phyloP scores from a whole-genome alignment of 92 coral and sea anemone species.

The Isaurus tuberculatus region DNA sequence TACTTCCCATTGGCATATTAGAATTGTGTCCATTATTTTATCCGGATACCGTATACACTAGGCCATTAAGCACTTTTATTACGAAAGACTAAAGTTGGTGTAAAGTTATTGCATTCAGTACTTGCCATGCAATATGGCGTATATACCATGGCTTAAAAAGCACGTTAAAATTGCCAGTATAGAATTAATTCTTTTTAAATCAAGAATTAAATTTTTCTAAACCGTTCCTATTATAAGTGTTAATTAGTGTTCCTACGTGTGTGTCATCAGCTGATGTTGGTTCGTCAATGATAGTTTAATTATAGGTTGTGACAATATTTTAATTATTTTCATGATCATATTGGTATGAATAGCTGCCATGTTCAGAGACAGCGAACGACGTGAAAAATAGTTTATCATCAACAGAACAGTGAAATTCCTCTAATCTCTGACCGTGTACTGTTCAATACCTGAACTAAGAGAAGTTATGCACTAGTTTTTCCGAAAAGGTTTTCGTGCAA shows the following conservation, averaged over 20 bases:
- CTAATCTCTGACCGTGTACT: background rate
- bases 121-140: background rate
- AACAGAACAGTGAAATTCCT: background rate
- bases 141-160: background rate
- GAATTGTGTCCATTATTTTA: too few species aligned
- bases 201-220: background rate
- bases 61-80: too few species aligned
- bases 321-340: background rate
- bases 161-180: background rate
- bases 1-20: too few species aligned
- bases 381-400: background rate
- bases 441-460: background rate
- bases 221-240: background rate
- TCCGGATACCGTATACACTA: too few species aligned
- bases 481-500: background rate
- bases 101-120: too few species aligned
- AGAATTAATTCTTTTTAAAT: background rate
- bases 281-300: conserved; percentile 7
- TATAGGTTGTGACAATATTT: background rate
- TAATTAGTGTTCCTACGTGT: background rate
- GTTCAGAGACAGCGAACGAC: background rate
- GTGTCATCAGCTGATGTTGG: conserved; percentile 23
- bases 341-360: background rate
- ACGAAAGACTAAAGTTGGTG: too few species aligned
- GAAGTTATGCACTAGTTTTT: background rate